Conservation (phyloP, 2,113 vertebrate species). For the Hiodon alosoides region DNA sequence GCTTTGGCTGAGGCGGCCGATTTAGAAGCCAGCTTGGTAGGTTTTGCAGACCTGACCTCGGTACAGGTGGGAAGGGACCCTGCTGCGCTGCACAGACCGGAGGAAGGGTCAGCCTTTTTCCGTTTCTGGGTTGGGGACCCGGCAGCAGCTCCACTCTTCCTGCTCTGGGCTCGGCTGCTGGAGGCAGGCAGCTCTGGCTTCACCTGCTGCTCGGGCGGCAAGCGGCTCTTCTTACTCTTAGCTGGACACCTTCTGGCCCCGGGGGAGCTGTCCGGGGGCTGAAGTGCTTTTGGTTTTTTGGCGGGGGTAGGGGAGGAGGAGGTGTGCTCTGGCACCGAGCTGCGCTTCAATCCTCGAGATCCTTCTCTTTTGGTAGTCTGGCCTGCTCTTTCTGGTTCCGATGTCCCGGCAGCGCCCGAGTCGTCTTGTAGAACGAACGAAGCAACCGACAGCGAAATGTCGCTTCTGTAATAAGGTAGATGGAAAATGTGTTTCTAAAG, state of each 20-base stretch:
- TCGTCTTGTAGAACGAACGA: slow-evolving; percentile 84
- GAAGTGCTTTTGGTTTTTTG: slow-evolving; percentile 89
- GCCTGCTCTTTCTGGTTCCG: slow-evolving; percentile 80
- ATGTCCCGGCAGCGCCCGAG: slow-evolving; percentile 80
- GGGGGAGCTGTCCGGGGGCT: slow-evolving; percentile 71
- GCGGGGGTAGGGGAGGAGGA: slow-evolving; percentile 84
- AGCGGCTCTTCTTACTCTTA: slow-evolving; percentile 83
- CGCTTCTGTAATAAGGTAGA: slow-evolving; percentile 68
- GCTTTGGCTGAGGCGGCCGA: slow-evolving; percentile 98
- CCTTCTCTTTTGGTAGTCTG: slow-evolving; percentile 86
- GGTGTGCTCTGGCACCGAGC: slow-evolving; percentile 85
- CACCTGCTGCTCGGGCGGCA: slow-evolving; percentile 62
- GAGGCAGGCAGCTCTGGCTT: slow-evolving; percentile 71
- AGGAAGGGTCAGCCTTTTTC: slow-evolving; percentile 85
- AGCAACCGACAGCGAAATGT: slow-evolving; percentile 79
- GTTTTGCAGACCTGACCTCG: slow-evolving; percentile 95
- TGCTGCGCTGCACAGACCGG: slow-evolving; percentile 81
- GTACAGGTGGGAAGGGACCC: slow-evolving; percentile 80
- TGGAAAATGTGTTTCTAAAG: slow-evolving; percentile 24
- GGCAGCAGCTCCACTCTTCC: slow-evolving; percentile 82
- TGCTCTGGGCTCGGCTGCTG: slow-evolving; percentile 80
- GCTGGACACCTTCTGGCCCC: slow-evolving; percentile 77
- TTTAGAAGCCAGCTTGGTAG: slow-evolving; percentile 99
- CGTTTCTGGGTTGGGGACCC: slow-evolving; percentile 87
- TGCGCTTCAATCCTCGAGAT: slow-evolving; percentile 86